phyloP scores from a whole-genome alignment of 1,140 invertebrate species.

The Lutraria rhynchaena region DNA sequence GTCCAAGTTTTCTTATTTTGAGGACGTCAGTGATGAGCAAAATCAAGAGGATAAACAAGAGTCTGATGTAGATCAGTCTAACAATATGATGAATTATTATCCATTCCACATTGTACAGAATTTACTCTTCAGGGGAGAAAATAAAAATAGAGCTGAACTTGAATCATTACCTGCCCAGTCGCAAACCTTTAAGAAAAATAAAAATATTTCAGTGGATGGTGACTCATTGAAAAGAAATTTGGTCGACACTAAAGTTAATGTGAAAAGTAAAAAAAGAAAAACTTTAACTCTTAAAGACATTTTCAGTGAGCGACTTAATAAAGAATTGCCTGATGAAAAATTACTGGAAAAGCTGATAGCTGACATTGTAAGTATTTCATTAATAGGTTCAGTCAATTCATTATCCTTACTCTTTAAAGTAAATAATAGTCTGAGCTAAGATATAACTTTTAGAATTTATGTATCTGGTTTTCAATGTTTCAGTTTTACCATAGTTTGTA shows the following conservation, averaged over 20 bases:
- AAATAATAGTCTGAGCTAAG: neutral
- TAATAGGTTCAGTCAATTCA: neutral
- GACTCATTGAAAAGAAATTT: neutral
- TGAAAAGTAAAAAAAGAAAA: neutral
- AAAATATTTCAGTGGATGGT: slow-evolving; percentile 12
- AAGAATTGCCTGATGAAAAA: slow-evolving; percentile 46
- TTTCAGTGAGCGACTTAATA: slow-evolving; percentile 31
- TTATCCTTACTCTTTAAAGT: neutral
- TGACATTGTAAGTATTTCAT: slow-evolving; percentile 63
- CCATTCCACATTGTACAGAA: slow-evolving; percentile 64
- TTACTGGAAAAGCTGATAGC: slow-evolving; percentile 67
- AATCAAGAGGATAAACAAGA: neutral
- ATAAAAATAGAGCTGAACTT: neutral
- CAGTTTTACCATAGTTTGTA: neutral
- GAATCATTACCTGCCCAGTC: neutral
- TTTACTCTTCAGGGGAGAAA: slow-evolving; percentile 39
- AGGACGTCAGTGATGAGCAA: neutral
- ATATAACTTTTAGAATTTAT: neutral
- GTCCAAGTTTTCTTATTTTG: neutral
- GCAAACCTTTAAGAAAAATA: slow-evolving; percentile 9
- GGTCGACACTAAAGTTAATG: too few species aligned
- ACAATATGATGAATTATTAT: slow-evolving; percentile 42
- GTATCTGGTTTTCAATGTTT: neutral
- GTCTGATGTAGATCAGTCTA: neutral
- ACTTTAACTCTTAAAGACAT: slow-evolving; percentile 53